Base-by-base conservation (phyloP, 1,140 invertebrate genomes). In the Ips nitidus region DNA sequence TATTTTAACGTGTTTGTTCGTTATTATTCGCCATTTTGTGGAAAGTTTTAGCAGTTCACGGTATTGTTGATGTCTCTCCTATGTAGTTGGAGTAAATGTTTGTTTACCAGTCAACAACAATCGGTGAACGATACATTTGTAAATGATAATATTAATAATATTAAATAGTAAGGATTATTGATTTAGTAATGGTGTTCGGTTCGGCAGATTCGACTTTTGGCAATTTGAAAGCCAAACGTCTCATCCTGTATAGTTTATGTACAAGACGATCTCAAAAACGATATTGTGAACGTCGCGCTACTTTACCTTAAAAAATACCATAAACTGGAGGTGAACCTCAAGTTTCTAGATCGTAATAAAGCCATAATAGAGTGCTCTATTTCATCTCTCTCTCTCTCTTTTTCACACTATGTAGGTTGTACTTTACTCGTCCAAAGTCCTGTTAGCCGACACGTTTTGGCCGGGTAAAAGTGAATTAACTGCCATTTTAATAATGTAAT, bases 221-320 rank as follows among this genome's bases (percentile, higher is more conserved):
- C 45, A 22, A 50, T 50, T 6, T 22, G 45, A 6, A 50, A 1
- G 45, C 45, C 45, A 50, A 50, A 50, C 22, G 22, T 22, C 45
- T 50, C 45, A 6, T 50, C 45, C 45, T 50, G 22, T 59, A 55
- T 38, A 5, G 41, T 59, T 22, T 7, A 6, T 59, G 41, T 7
- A 50, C 50, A 50, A 61, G 68, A 63, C 68, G 68, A 70, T 70
- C 68, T 70, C 68, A 70, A 70, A 68, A 42, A 60, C 38, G 7
- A 70, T 64, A 66, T 61, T 69, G 59, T 71, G 58, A 72, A 71
- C 69, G 69, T 71, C 73, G 75, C 73, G 75, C 75, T 77, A 77
- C 75, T 68, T 77, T 77, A 77, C 75, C 75, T 75, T 75, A 66
- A 67, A 59, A 65, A 59, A 62, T 4, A 50, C 7, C 37, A 38